Base-by-base conservation (phyloP, 2,888 invertebrate genomes). In the Ashinkailepas kermadecensis region DNA sequence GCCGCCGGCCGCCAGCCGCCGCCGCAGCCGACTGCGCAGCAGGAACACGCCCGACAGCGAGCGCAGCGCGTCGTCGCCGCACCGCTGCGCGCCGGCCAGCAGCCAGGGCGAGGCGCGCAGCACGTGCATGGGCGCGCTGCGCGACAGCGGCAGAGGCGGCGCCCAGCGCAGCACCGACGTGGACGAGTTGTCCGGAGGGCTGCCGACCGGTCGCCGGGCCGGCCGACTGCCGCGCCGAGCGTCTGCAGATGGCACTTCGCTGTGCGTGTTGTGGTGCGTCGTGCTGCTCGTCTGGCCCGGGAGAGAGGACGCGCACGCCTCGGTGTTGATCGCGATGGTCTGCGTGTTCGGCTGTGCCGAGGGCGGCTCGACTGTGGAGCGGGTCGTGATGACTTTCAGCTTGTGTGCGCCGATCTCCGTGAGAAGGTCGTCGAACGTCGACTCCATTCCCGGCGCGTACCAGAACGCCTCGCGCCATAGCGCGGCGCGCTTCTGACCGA, bases 31-130 rank as follows among this genome's bases (percentile, higher is more conserved):
- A 25, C 74, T 74, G 74, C 74, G 74, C 74, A 39, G 74, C 39
- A 74, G 54, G 2, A 74, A 9, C 18, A 54, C 8, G 13, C 18
- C 12, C 39, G 74, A 11, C 74, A 23, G 54, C 54, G 74, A 54
- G 13, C 25, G 12, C n/a, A 67, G n/a, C 12, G 67, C 11, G 9
- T 23, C 4, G 9, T n/a, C 25, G 23, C 67, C 25, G 3, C 25
- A 13, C 7, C 18, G 54, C 39, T 21, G 15, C 9, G 13, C 9
- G 15, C 18, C 74, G 15, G 21, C 18, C 18, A 74, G 54, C 18
- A 74, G 39, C 74, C 74, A 74, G 15, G 54, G 74, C 7, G 74
- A 74, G 74, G 74, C 54, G 39, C 74, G 39, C 54, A 74, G 54
- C 18, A 74, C 74, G 8, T 54, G 18, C 39, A 74, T 8, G 11